Conservation (phyloP, 2,797 vertebrate genomes). For the Gila robusta region DNA sequence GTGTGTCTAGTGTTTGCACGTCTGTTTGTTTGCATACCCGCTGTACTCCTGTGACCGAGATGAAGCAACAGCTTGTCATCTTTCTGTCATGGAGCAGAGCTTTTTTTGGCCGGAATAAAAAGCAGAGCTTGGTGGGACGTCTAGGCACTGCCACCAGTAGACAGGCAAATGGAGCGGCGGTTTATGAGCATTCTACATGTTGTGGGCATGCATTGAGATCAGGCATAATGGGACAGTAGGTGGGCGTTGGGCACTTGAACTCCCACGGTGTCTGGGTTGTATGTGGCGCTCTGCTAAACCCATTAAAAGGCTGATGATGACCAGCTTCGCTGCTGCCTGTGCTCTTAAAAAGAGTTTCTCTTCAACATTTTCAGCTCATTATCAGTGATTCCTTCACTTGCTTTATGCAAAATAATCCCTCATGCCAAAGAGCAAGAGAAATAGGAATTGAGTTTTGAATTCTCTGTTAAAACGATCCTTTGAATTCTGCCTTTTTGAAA, state of each 20-base stretch:
- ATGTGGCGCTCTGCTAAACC: constrained; percentile 36
- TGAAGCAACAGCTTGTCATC: constrained; percentile 58
- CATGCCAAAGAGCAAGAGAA: constrained; percentile 6
- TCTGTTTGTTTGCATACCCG: constrained; percentile 55
- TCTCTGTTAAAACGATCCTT: constrained; percentile 27
- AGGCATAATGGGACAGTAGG: constrained; percentile 57
- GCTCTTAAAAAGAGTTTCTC: constrained; percentile 15
- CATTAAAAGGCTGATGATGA: constrained; percentile 55
- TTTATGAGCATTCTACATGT: constrained; percentile 56
- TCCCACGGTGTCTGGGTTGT: constrained; percentile 49
- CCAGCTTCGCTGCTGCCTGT: constrained; percentile 41
- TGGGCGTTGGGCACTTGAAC: constrained; percentile 48
- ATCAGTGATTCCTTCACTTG: constrained; percentile 23
- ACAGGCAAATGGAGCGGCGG: constrained; percentile 44
- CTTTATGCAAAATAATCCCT: constrained; percentile 31
- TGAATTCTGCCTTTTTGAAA: constrained; percentile 31
- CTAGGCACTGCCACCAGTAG: constrained; percentile 21
- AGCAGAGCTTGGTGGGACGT: constrained; percentile 44
- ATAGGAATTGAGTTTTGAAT: constrained; percentile 49
- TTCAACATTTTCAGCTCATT: constrained; percentile 12
- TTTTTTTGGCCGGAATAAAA: constrained; percentile 42
- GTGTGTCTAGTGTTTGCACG: constrained; percentile 29
- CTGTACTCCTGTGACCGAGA: constrained; percentile 51
- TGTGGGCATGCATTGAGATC: constrained; percentile 54
- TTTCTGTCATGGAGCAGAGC: constrained; percentile 50